Conservation (phyloP, 2,797 vertebrate species). For the Danio aesculapii region DNA sequence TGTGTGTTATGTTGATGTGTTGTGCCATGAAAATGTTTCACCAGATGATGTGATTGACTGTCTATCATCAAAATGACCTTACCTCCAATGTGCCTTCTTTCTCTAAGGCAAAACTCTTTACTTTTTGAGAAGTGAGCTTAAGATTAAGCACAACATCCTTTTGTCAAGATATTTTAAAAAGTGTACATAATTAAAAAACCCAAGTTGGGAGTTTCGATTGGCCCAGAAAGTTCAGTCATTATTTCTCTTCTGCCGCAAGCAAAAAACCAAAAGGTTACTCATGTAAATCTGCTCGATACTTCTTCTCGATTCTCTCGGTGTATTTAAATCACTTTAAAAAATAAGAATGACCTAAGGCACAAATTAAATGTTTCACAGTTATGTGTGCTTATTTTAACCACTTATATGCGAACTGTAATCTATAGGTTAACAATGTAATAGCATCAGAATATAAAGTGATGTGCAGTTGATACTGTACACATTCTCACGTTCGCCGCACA, state of each 20-base stretch:
- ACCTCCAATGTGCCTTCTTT: too few species aligned
- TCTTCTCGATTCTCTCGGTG: neutral
- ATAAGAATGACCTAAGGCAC: neutral
- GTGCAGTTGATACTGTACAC: constrained; percentile 22
- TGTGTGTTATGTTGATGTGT: too few species aligned
- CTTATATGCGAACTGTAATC: neutral
- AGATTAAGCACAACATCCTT: too few species aligned
- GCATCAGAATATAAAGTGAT: constrained; percentile 31
- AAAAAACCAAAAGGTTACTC: constrained; percentile 31
- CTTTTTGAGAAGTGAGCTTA: too few species aligned
- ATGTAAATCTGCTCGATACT: neutral
- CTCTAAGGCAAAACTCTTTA: too few species aligned
- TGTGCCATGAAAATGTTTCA: too few species aligned
- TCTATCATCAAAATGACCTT: too few species aligned
- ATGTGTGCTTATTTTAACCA: neutral
- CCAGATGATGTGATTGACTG: too few species aligned
- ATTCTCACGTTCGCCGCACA: neutral
- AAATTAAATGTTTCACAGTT: constrained; percentile 19
- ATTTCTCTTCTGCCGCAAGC: neutral
- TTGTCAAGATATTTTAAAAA: too few species aligned
- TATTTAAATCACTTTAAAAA: constrained; percentile 27
- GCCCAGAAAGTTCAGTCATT: constrained; percentile 16
- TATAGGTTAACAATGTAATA: constrained; percentile 35
- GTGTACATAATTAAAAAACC: neutral
- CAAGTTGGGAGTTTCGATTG: neutral